Evolutionary conservation across 2,888 invertebrate genomes (phyloP).

Genomic region (Hirtodrosophila confusa): DNA sequence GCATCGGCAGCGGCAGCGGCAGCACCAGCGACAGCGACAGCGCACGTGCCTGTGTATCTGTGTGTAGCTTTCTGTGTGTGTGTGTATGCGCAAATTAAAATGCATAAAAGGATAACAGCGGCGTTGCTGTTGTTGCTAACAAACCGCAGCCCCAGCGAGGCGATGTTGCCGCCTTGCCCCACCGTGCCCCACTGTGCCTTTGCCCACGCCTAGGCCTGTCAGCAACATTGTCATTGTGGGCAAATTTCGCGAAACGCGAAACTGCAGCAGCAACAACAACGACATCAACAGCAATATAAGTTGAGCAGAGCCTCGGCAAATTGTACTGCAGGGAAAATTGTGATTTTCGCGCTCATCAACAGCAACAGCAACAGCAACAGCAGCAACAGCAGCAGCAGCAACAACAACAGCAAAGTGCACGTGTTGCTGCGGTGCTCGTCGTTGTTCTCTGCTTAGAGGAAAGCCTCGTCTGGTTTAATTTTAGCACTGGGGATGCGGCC

Average conservation of each 20-base stretch:
- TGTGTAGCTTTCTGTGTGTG: slow-evolving; percentile 12
- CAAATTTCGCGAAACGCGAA: slow-evolving; percentile 61
- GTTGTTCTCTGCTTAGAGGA: slow-evolving; percentile 41
- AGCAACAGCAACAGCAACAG: slow-evolving; percentile 36
- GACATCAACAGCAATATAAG: slow-evolving; percentile 34
- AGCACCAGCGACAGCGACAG: too few relatives aligned
- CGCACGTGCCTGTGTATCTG: slow-evolving; percentile 10
- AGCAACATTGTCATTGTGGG: slow-evolving; percentile 61
- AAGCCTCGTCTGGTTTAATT: slow-evolving; percentile 75
- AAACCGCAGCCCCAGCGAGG: slow-evolving; percentile 54
- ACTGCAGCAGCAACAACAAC: slow-evolving; percentile 46
- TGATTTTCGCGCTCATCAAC: slow-evolving; percentile 76
- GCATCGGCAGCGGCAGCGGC: too few relatives aligned
- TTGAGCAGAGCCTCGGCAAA: slow-evolving; percentile 53
- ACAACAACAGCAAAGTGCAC: slow-evolving; percentile 52
- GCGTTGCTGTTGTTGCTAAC: slow-evolving; percentile 55
- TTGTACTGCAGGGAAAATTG: slow-evolving; percentile 78
- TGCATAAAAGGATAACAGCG: slow-evolving; percentile 77
- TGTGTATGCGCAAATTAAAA: slow-evolving; percentile 69
- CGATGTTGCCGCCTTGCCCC: slow-evolving; percentile 29
- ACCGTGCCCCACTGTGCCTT: slow-evolving; percentile 6
- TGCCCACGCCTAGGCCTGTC: slow-evolving; percentile 40
- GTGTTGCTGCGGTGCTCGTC: slow-evolving; percentile 54
- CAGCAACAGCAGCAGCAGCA: slow-evolving; percentile 36
- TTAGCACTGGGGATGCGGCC: slow-evolving; percentile 56